Percentiles rank a stretch among this genome's conserved stretches.
Evolutionary conservation across 2,888 invertebrate species (phyloP).

Genomic region (Agonopterix subpropinquella): DNA sequence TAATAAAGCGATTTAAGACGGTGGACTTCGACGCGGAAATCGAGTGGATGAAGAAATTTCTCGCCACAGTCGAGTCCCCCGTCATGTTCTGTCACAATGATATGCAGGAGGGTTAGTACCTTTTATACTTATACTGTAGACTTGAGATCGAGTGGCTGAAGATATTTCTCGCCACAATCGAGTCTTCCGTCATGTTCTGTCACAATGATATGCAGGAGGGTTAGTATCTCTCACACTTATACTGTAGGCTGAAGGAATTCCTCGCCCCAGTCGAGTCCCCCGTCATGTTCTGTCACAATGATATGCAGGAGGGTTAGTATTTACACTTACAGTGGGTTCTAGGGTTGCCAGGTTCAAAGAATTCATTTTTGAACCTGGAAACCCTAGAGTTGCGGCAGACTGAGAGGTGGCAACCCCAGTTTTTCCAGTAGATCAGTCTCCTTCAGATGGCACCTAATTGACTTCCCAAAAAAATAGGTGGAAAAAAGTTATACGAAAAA

Average conservation of each 20-base stretch:
- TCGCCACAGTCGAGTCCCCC: constrained; percentile 79
- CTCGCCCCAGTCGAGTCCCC: constrained; percentile 79
- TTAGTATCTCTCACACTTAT: constrained; percentile 22
- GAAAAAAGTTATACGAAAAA: too few relatives aligned
- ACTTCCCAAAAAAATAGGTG: too few relatives aligned
- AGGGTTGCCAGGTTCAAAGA: too few relatives aligned
- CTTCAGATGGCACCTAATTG: too few relatives aligned
- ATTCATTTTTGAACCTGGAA: too few relatives aligned
- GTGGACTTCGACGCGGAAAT: constrained; percentile 80
- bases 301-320: constrained; percentile 89
- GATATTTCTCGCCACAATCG: constrained; percentile 71
- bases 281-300: constrained; percentile 96
- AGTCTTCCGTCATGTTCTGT: constrained; percentile 92
- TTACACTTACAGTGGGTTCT: too few relatives aligned
- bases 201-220: constrained; percentile 98
- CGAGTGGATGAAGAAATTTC: constrained; percentile 80
- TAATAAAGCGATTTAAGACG: constrained; percentile 51
- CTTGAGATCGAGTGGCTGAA: constrained; percentile 85
- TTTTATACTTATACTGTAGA: constrained; percentile 44
- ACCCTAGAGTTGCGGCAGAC: too few relatives aligned
- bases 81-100: constrained; percentile 97
- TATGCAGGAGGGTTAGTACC: constrained; percentile 86
- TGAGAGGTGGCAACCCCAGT: too few relatives aligned
- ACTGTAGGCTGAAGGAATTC: constrained; percentile 75
- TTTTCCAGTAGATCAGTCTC: too few relatives aligned